Percentiles rank a stretch among this genome's conserved stretches.
Conservation (phyloP, 2,113 vertebrate species). For the Heptranchias perlo region DNA sequence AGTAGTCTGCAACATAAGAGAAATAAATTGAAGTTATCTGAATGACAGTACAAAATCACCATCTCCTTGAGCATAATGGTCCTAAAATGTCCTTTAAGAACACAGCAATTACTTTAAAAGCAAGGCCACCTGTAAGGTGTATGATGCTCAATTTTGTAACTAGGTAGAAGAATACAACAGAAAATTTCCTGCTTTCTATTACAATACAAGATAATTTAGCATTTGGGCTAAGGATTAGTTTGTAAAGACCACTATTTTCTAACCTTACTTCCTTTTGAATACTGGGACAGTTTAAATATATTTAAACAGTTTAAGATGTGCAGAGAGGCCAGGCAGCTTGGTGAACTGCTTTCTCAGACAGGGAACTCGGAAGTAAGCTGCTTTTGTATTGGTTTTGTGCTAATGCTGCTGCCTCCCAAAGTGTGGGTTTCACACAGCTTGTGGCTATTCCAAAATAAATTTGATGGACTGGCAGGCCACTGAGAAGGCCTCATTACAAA, state of each 20-base stretch:
- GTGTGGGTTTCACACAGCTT: neutral
- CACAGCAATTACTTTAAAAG: neutral
- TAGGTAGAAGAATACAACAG: neutral
- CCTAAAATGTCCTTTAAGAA: neutral
- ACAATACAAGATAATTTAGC: no score
- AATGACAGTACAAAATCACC: neutral
- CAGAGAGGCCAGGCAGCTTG: neutral
- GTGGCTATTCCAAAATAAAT: no score
- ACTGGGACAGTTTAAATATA: neutral
- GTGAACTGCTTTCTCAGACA: neutral
- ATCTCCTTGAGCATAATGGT: neutral
- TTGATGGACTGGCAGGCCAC: neutral
- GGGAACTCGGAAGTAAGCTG: no score
- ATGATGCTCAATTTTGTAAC: neutral
- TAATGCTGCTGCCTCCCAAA: neutral
- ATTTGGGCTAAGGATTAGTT: no score
- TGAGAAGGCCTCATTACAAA: neutral
- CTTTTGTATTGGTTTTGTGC: neutral
- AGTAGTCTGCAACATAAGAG: slow-evolving; percentile 66
- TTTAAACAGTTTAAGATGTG: neutral
- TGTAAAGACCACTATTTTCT: no score
- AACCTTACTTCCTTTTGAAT: no score
- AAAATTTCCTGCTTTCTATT: neutral
- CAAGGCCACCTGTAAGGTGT: neutral
- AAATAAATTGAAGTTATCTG: slow-evolving; percentile 38